A percentile compares a stretch with the other conserved stretches of the same genome.
Conservation (phyloP, 2,888 invertebrate species). For the Lepidocyrtoides sp. region DNA sequence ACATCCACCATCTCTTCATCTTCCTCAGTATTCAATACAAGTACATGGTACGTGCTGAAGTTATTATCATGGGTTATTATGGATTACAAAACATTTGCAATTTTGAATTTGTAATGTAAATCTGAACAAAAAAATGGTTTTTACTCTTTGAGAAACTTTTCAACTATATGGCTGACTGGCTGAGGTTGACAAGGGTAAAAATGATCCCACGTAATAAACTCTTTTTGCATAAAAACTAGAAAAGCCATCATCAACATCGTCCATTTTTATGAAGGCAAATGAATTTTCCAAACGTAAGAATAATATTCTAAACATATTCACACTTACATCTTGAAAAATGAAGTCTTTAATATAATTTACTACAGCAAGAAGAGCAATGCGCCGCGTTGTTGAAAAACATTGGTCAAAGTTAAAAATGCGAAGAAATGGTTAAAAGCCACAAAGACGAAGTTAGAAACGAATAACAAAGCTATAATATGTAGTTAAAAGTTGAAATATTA, state of each 20-base stretch:
- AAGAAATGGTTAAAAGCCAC: too few species aligned
- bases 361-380: too few species aligned
- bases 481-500: slow-evolving; percentile 4
- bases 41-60: not conserved
- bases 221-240: slow-evolving; percentile 24
- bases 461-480: too few species aligned
- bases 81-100: not conserved
- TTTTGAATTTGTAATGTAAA: not conserved
- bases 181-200: not conserved
- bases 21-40: not conserved
- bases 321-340: too few species aligned
- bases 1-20: not conserved
- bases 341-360: too few species aligned
- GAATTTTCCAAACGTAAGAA: not conserved
- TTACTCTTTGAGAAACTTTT: not conserved
- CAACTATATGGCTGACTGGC: too few species aligned
- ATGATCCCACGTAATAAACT: slow-evolving; percentile 17
- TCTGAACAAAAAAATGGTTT: not conserved
- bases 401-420: too few species aligned
- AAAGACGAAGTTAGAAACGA: too few species aligned
- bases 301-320: not conserved
- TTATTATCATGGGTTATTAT: not conserved
- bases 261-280: not conserved
- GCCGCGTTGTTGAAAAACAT: too few species aligned
- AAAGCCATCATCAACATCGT: not conserved